Percentiles rank a stretch among this genome's conserved stretches.
Conservation (phyloP, 2,888 invertebrate species). For the Aromia moschata region DNA sequence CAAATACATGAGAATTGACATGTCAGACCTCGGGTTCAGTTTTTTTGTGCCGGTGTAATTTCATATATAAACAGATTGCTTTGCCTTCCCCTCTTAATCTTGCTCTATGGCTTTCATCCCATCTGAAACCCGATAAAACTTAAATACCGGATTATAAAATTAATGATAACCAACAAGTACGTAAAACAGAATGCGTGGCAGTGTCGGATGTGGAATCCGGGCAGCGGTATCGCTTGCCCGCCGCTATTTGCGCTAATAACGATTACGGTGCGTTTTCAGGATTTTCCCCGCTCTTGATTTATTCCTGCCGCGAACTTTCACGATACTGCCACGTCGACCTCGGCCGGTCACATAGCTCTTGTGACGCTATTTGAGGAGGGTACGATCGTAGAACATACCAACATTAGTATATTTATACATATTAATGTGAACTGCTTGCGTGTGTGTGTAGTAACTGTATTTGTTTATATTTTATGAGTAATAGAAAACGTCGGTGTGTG, state of each 20-base stretch:
- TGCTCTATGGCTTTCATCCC: slow-evolving; percentile 61
- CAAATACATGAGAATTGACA: no score
- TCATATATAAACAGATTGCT: slow-evolving; percentile 55
- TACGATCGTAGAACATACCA: slow-evolving; percentile 59
- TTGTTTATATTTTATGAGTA: slow-evolving; percentile 38
- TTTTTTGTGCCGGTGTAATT: no score
- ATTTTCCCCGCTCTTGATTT: background rate
- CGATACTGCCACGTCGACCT: slow-evolving; percentile 51
- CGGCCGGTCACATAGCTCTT: slow-evolving; percentile 57
- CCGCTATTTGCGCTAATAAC: background rate
- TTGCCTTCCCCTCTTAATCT: slow-evolving; percentile 59
- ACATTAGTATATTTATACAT: slow-evolving; percentile 54
- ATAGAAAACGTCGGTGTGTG: slow-evolving; percentile 30
- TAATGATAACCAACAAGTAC: slow-evolving; percentile 38
- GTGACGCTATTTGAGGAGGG: slow-evolving; percentile 61
- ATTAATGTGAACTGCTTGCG: slow-evolving; percentile 54
- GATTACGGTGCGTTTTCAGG: background rate
- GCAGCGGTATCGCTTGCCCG: background rate
- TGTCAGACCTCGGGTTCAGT: no score
- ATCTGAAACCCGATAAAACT: slow-evolving; percentile 58
- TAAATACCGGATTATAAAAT: slow-evolving; percentile 47
- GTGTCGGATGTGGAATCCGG: slow-evolving; percentile 21
- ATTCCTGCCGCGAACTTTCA: slow-evolving; percentile 4
- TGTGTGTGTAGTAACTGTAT: slow-evolving; percentile 46
- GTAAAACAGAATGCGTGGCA: slow-evolving; percentile 32